Percentiles rank a stretch among this genome's conserved stretches.
These are phyloP conservation scores for Drosophila sechellia DNA, from an alignment of 1,140 invertebrate species.

Conservation along the genomic window DNA sequence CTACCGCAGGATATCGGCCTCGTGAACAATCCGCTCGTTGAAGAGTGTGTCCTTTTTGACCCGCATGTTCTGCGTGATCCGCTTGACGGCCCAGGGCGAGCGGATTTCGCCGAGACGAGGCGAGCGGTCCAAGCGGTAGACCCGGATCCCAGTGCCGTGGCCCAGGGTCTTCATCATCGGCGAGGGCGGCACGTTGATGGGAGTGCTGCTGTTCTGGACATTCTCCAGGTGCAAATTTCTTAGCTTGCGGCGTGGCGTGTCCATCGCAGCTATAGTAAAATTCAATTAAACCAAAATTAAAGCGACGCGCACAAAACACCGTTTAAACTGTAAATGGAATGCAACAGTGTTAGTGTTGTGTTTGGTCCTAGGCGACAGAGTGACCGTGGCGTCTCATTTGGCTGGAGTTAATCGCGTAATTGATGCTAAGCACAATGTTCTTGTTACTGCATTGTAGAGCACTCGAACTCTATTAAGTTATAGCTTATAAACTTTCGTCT, in stretches of 20 bases:
- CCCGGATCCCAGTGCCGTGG: slow-evolving; percentile 88
- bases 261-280: slow-evolving; percentile 35
- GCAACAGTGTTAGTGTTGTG: neutral
- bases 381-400: neutral
- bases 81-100: slow-evolving; percentile 94
- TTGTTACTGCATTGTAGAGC: too few relatives aligned
- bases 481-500: neutral
- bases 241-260: slow-evolving; percentile 70
- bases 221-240: slow-evolving; percentile 74
- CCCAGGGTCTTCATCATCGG: slow-evolving; percentile 77
- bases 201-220: slow-evolving; percentile 67
- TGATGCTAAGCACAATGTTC: too few relatives aligned
- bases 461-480: neutral
- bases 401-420: neutral
- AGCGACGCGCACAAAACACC: slow-evolving; percentile 59
- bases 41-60: slow-evolving; percentile 72
- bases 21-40: slow-evolving; percentile 87
- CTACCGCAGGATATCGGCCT: slow-evolving; percentile 87
- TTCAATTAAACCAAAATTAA: slow-evolving; percentile 10
- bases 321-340: slow-evolving; percentile 32
- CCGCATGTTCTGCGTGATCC: slow-evolving; percentile 82
- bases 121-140: slow-evolving; percentile 90
- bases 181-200: slow-evolving; percentile 73
- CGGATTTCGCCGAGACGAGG: slow-evolving; percentile 87
- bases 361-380: neutral